Percentiles rank a stretch among this genome's conserved stretches.
Conservation (phyloP, 2,888 invertebrate genomes). For the Enchytraeus crypticus region DNA sequence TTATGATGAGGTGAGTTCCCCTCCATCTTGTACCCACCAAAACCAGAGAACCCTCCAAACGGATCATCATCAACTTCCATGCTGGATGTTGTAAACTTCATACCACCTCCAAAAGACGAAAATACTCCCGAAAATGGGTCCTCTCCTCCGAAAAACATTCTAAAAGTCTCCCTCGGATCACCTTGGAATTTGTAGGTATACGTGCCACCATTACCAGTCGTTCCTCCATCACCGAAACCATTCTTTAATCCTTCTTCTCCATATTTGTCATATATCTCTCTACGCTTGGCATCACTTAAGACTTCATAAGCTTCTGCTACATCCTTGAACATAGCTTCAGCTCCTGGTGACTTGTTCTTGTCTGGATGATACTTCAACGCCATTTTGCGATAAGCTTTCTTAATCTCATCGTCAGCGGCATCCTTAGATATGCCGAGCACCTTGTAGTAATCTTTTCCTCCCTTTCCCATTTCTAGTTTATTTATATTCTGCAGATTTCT, state of each 20-base stretch:
- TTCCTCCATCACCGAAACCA: conserved; percentile 32
- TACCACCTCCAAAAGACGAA: conserved; percentile 25
- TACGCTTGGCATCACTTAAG: conserved; percentile 87
- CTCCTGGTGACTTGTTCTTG: conserved; percentile 87
- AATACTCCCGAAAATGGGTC: conserved; percentile 72
- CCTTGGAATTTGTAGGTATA: conserved; percentile 76
- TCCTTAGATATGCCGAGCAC: conserved; percentile 75
- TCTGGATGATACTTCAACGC: conserved; percentile 97
- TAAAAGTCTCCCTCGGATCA: conserved; percentile 91
- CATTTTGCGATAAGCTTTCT: conserved; percentile 86
- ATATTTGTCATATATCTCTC: conserved; percentile 76
- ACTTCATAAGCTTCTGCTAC: conserved; percentile 90
- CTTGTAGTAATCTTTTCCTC: conserved; percentile 86
- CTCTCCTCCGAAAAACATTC: conserved; percentile 90
- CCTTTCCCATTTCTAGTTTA: too few species aligned
- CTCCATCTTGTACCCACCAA: background rate
- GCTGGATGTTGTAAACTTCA: background rate
- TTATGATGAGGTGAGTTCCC: background rate
- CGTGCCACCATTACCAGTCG: conserved; percentile 40
- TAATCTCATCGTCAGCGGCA: conserved; percentile 90
- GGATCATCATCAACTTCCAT: conserved; percentile 39
- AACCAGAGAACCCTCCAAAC: background rate
- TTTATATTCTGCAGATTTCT: too few species aligned
- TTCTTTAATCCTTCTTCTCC: conserved; percentile 49
- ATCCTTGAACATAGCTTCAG: conserved; percentile 85